A percentile compares a stretch with the other conserved stretches of the same genome.
Evolutionary conservation across 2,797 vertebrate species (phyloP).

Genomic region (Crax fasciolata): DNA sequence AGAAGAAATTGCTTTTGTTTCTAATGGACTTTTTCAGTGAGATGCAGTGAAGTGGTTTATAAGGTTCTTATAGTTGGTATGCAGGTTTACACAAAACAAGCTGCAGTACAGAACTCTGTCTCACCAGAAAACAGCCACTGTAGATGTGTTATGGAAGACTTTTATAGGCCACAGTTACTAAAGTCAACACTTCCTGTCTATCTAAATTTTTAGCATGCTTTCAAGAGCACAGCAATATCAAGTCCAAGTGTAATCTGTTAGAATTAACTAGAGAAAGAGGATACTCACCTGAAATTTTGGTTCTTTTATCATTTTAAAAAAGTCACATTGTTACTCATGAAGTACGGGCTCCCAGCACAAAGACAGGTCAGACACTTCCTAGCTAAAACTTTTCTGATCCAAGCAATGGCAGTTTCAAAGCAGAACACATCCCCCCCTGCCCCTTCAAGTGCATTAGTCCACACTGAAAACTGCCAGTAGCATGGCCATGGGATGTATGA

Average conservation of each 20-base stretch:
- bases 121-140: conserved; percentile 75
- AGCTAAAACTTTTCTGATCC: background rate
- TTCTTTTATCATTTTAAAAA: background rate
- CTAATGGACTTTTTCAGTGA: conserved; percentile 60
- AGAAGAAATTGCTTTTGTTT: conserved; percentile 62
- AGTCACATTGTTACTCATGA: background rate
- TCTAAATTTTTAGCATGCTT: conserved; percentile 25
- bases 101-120: conserved; percentile 6
- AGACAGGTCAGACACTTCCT: conserved; percentile 31
- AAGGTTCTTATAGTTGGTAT: conserved; percentile 26
- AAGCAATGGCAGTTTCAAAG: background rate
- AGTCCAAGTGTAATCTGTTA: background rate
- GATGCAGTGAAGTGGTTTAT: conserved; percentile 50
- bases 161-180: conserved; percentile 47
- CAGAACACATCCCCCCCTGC: background rate
- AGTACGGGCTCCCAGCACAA: conserved; percentile 42
- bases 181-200: conserved; percentile 11
- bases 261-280: background rate
- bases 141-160: conserved; percentile 82
- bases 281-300: conserved; percentile 33
- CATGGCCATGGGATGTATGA: fast-evolving
- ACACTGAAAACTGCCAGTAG: background rate
- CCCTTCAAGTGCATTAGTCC: background rate
- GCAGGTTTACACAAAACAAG: conserved; percentile 57
- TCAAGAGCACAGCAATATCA: conserved; percentile 17